Evolutionary conservation across 1,140 invertebrate species (phyloP).

Genomic region (Paramacrobiotus metropolitanus): DNA sequence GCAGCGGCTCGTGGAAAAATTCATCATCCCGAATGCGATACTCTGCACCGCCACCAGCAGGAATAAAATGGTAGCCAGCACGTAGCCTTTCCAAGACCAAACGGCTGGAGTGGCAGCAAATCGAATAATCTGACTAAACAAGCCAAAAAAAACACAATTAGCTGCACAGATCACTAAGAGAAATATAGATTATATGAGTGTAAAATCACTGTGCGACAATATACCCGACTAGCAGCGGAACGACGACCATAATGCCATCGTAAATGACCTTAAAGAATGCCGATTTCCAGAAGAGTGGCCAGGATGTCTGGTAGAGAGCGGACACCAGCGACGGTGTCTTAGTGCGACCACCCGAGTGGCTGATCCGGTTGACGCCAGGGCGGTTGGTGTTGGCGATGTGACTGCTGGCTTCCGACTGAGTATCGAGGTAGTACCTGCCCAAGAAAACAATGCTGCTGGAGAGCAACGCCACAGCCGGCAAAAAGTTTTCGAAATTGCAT

Average conservation of each 20-base stretch:
- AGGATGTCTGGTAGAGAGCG: background rate
- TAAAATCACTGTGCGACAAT: background rate
- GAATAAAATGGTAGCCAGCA: constrained; percentile 36
- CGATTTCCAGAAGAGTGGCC: background rate
- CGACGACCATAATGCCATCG: background rate
- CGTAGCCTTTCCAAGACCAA: constrained; percentile 28
- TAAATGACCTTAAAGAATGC: background rate
- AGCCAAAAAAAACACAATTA: too few relatives aligned
- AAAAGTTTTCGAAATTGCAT: too few relatives aligned
- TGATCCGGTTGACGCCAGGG: too few relatives aligned
- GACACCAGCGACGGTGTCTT: background rate
- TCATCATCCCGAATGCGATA: constrained; percentile 65
- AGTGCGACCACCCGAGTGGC: too few relatives aligned
- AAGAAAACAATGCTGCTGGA: too few relatives aligned
- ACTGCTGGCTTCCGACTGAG: too few relatives aligned
- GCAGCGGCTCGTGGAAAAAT: constrained; percentile 65
- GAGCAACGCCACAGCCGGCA: too few relatives aligned
- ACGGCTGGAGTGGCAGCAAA: background rate
- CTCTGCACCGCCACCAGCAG: constrained; percentile 61
- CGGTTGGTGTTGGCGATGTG: too few relatives aligned
- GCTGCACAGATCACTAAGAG: background rate
- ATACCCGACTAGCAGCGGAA: background rate
- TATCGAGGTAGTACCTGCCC: too few relatives aligned
- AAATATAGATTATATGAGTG: background rate
- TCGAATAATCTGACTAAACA: background rate